Base-by-base conservation (phyloP, 2,113 vertebrate species). In the Oriolus oriolus region DNA sequence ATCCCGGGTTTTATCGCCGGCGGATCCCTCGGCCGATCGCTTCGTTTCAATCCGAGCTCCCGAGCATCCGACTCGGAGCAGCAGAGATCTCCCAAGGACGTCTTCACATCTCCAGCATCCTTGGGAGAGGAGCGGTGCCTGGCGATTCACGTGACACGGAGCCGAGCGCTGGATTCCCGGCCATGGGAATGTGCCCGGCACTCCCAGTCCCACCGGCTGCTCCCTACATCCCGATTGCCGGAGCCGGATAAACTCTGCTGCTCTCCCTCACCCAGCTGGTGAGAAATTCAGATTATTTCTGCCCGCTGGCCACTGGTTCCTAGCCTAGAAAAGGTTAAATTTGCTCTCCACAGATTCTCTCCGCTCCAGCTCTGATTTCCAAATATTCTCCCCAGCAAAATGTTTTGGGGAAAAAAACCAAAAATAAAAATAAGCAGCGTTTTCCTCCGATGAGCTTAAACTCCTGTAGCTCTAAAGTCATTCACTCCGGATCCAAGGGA, bases 331-430 rank as follows among this genome's bases (percentile, higher is more conserved):
- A 35, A 85, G 75, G 53, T 59, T 79, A 24, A 16, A 53, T 73
- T 26, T 27, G 37, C 66, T 80, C 92, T 71, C 57, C 45, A 9
- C 41, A 13, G 68, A 23, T 53, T 45, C 26, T 19, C 66, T 70
- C 71, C 68, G 56, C 44, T 53, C 31, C 24, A 7, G 8, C 2
- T 90, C 24, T 89, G 31, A 23, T 66, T 76, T 61, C 42, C 44
- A 27, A 20, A 56, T 33, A 13, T 60, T 49, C 54, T 26, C 16
- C 39, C 24, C 54, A 15, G 59, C 3, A 49, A 92, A 93, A 61
- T n/a, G 54, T 21, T 20, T 18, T 11, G 2, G 2, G 11, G 27
- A 61, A 24, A 14, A 4, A 5, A 16, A 8, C 14, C 2, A 7
- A 44, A 9, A 1, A 2, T 3, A 2, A 22, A 42, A 57, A 42